Evolutionary conservation across 2,888 invertebrate genomes (phyloP), one percentile per base, ranked within the genome.

Genomic region (Bursaphelenchus okinawaensis): DNA sequence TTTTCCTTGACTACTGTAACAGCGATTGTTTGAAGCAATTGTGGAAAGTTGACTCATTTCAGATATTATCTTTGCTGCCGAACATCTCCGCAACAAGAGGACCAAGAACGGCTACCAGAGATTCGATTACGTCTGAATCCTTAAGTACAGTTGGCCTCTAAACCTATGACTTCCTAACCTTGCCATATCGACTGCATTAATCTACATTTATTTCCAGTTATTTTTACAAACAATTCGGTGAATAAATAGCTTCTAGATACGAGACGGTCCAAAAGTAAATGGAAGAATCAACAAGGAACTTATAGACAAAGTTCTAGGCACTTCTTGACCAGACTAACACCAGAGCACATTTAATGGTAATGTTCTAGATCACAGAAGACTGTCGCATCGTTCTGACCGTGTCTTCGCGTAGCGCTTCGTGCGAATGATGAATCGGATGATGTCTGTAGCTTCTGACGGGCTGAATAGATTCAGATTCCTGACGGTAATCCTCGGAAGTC

Each of bases 301-400:
- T n/a, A n/a, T n/a, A n/a, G n/a, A n/a, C n/a, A n/a, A n/a, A n/a
- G n/a, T n/a, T n/a, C n/a, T n/a, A n/a, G n/a, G n/a, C n/a, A n/a
- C n/a, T n/a, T n/a, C n/a, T n/a, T n/a, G n/a, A n/a, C n/a, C n/a
- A n/a, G n/a, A n/a, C n/a, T n/a, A n/a, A n/a, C n/a, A n/a, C n/a
- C n/a, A n/a, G n/a, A n/a, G n/a, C n/a, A n/a, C n/a, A 40, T 64
- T 27, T 19, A 12, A 8, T 16, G 19, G 9, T 63, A 9, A 20
- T 31, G 20, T 24, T 58, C 68, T 31, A 73, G 12, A 70, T 70
- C n/a, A 62, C 68, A 6, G 70, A 73, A 3, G 72, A 68, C 28
- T 70, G 70, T n/a, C 71, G 65, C 63, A 70, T 51, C 9, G 73
- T 69, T 40, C 66, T 29, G 22, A 73, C 58, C 19, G 68, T 73